phyloP scores from a whole-genome alignment of 64 coral and sea anemone genomes.

The Acropora yongei region DNA sequence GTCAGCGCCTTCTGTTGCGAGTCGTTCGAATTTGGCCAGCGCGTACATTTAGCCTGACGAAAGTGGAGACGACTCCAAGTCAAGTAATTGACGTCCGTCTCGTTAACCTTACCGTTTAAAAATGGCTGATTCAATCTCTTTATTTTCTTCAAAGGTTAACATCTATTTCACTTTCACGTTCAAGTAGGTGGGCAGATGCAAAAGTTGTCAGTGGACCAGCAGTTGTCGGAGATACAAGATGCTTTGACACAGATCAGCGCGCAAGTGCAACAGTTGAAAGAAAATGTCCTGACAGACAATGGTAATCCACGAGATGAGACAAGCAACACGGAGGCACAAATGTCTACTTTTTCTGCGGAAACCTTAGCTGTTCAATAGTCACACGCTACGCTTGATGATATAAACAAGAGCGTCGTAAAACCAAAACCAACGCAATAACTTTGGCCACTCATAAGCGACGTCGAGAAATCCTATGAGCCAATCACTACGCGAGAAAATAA shows the following conservation, averaged over 20 bases:
- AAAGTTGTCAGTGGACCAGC: not conserved
- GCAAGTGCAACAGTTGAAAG: constrained; percentile 18
- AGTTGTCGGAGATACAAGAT: constrained; percentile 1
- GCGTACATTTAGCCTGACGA: too few species aligned
- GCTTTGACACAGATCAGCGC: not conserved
- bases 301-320: not conserved
- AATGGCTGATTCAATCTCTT: too few species aligned
- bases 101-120: too few species aligned
- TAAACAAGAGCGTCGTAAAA: too few species aligned
- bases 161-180: not conserved
- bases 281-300: not conserved
- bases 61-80: too few species aligned
- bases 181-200: not conserved
- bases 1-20: too few species aligned
- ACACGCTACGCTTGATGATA: not conserved
- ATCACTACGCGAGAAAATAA: too few species aligned
- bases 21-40: too few species aligned
- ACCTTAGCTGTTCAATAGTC: not conserved
- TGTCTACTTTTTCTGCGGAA: not conserved
- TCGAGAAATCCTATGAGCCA: too few species aligned
- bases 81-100: too few species aligned
- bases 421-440: too few species aligned
- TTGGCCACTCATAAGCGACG: too few species aligned
- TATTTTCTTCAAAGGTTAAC: not conserved
- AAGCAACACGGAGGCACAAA: not conserved